Evolutionary conservation across 2,888 invertebrate genomes (phyloP).

Genomic region (Acleris literana): DNA sequence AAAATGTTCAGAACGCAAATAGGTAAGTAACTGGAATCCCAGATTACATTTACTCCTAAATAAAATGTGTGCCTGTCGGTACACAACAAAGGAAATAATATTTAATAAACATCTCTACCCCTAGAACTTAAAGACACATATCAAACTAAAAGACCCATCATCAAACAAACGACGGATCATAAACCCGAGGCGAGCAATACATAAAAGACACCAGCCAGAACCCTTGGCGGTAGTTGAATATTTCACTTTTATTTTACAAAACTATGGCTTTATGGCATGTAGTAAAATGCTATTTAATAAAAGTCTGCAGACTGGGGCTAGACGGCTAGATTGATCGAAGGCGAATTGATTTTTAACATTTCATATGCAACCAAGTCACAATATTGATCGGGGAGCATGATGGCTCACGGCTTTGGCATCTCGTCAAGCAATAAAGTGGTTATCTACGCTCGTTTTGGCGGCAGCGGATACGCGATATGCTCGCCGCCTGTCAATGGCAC

Average conservation of each 20-base stretch:
- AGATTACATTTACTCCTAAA: too few relatives aligned
- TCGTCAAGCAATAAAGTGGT: conserved; percentile 74
- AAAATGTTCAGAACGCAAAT: too few relatives aligned
- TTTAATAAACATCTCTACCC: too few relatives aligned
- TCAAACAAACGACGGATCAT: conserved; percentile 62
- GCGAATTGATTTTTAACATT: conserved; percentile 40
- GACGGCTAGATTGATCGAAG: conserved; percentile 41
- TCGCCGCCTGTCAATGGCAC: conserved; percentile 55
- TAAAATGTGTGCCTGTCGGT: too few relatives aligned
- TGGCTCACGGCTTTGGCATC: conserved; percentile 59
- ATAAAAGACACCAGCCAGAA: conserved; percentile 65
- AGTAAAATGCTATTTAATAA: conserved; percentile 67
- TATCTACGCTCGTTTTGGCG: conserved; percentile 73
- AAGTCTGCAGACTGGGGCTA: conserved; percentile 50
- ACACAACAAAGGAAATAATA: too few relatives aligned
- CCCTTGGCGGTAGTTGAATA: conserved; percentile 58
- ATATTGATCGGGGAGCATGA: conserved; percentile 52
- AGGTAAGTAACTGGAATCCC: too few relatives aligned
- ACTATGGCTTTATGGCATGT: conserved; percentile 62
- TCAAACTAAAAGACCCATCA: conserved; percentile 55
- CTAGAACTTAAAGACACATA: conserved; percentile 15
- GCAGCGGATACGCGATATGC: conserved; percentile 68
- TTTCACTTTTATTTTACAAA: conserved; percentile 68
- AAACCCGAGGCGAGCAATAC: conserved; percentile 61
- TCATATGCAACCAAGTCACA: conserved; percentile 50